Percentiles rank a stretch among this genome's conserved stretches.
Conservation (phyloP, 2,888 invertebrate species). For the Ernsta delagoae region DNA sequence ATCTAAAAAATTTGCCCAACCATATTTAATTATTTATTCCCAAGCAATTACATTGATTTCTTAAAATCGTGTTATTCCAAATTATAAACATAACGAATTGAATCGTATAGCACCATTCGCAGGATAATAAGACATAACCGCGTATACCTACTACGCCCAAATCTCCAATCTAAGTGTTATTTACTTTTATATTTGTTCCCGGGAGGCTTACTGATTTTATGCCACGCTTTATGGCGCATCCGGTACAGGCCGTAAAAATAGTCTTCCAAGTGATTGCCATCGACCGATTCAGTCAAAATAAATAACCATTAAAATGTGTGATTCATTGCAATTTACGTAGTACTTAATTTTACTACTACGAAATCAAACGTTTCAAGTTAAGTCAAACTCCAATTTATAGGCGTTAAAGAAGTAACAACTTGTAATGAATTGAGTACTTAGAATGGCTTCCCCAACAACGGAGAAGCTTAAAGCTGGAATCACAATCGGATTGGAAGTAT, state of each 20-base stretch:
- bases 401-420: neutral
- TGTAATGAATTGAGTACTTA: neutral
- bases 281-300: constrained; percentile 68
- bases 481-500: too few species aligned
- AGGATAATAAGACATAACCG: constrained; percentile 31
- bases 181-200: constrained; percentile 78
- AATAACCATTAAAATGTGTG: constrained; percentile 74
- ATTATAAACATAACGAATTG: constrained; percentile 9
- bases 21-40: too few species aligned
- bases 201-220: constrained; percentile 77
- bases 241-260: constrained; percentile 78
- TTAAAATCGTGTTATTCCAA: neutral
- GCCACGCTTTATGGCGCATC: constrained; percentile 77
- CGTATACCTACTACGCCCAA: constrained; percentile 53
- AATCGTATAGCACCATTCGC: constrained; percentile 23
- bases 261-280: constrained; percentile 76
- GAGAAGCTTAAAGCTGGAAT: neutral
- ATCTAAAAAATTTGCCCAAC: too few species aligned
- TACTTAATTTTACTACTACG: constrained; percentile 19
- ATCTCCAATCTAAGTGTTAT: constrained; percentile 77
- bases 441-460: neutral
- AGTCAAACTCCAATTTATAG: neutral
- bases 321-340: constrained; percentile 53
- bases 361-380: neutral
- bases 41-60: too few species aligned